Evolutionary conservation across 2,113 vertebrate genomes (phyloP).

Genomic region (Sterrhoptilus dennistouni): DNA sequence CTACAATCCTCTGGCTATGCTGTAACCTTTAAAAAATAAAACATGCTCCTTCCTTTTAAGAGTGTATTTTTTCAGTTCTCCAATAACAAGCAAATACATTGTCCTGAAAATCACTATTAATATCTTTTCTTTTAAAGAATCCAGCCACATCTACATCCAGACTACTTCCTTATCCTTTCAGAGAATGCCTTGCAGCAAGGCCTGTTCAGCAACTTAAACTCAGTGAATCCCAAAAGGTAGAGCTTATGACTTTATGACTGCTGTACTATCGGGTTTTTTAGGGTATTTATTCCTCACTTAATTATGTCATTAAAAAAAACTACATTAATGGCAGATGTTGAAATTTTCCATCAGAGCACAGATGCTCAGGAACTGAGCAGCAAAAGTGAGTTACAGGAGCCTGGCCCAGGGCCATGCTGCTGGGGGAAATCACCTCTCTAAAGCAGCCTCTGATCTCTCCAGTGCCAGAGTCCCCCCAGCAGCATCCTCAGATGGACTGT

Average conservation of each 20-base stretch:
- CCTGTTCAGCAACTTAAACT: neutral
- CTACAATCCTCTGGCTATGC: neutral
- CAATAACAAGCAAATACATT: neutral
- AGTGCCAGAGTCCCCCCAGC: neutral
- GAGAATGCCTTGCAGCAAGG: neutral
- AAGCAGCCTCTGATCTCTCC: neutral
- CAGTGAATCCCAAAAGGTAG: neutral
- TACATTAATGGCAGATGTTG: neutral
- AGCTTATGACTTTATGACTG: neutral
- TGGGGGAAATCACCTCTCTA: neutral
- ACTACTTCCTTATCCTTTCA: neutral
- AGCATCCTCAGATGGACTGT: neutral
- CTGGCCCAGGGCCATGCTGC: neutral
- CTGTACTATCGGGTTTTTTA: neutral
- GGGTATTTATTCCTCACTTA: neutral
- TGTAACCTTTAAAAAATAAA: neutral
- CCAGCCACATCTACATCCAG: neutral
- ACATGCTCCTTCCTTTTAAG: neutral
- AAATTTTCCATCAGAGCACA: neutral
- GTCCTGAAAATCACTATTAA: neutral
- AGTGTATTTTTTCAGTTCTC: neutral
- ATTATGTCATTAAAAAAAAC: neutral
- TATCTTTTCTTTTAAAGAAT: neutral
- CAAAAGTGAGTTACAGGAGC: neutral
- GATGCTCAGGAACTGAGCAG: accelerated